Base-by-base conservation (phyloP, 1,140 invertebrate genomes). In the Bombyx mandarina region DNA sequence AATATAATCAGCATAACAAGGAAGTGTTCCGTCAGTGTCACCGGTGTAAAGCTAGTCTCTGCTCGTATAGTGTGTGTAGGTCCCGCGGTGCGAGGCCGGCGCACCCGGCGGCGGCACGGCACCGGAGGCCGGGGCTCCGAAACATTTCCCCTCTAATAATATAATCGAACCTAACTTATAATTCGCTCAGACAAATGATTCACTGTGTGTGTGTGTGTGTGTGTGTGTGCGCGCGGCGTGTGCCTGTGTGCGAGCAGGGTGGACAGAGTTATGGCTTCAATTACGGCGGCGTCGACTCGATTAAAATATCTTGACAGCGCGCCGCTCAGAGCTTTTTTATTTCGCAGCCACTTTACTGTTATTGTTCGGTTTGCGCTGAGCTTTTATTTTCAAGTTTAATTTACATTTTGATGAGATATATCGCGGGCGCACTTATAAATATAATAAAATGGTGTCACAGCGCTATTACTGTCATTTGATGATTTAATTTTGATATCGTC, bases 231-330 rank as follows among this genome's bases (percentile, higher is more conserved):
- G 26, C 4, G 26, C 4, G 10, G 10, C 3, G 48, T n/a, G 22
- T 10, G 67, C 75, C 82, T 82, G 82, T 85, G 82, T 85, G 79
- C 82, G 82, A 85, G 67, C 70, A 75, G 78, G 77, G 79, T 67
- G 73, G 73, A 72, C 72, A 82, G 79, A 85, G 73, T 82, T 85
- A 85, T 85, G 61, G 75, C 75, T 79, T 77, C 82, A 85, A 85
- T 85, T 85, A 85, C 75, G 62, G 64, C 62, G 63, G 58, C 60
- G 63, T 61, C 69, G 63, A 70, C 74, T 71, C 76, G 77, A 82
- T 84, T 84, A 84, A 82, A 82, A 79, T 77, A 66, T 82, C 75
- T 79, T 79, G 66, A 64, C 70, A 68, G 75, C 72, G 73, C 67
- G 69, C 70, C 57, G 74, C 52, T 71, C 59, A 59, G 69, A 71